A percentile compares a stretch with the other conserved stretches of the same genome.
Evolutionary conservation across 2,113 vertebrate genomes (phyloP).

Genomic region (Jaculus jaculus): DNA sequence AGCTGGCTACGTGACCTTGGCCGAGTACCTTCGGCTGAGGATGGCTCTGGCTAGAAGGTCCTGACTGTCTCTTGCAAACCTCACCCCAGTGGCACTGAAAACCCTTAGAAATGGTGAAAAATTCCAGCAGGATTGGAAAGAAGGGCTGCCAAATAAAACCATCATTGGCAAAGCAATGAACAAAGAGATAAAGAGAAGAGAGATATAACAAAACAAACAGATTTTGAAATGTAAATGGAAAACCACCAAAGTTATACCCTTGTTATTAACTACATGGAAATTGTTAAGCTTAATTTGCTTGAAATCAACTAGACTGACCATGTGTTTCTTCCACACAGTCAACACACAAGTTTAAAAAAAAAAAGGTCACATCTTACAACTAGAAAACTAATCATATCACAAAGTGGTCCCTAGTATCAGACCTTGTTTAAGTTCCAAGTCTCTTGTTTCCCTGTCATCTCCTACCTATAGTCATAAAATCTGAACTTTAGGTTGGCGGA

Average conservation of each 20-base stretch:
- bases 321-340: not conserved
- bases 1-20: conserved; percentile 3
- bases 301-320: not conserved
- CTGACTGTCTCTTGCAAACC: not conserved
- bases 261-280: not conserved
- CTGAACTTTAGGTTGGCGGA: not conserved
- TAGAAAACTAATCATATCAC: not conserved
- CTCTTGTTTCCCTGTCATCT: not conserved
- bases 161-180: not conserved
- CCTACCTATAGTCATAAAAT: not conserved
- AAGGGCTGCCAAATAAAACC: conserved; percentile 12
- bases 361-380: not conserved
- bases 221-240: not conserved
- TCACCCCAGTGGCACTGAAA: not conserved
- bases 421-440: not conserved
- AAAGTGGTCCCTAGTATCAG: not conserved
- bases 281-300: not conserved
- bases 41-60: not conserved
- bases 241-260: not conserved
- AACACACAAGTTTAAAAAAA: not conserved
- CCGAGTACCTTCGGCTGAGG: not conserved
- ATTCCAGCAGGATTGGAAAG: not conserved
- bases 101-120: not conserved
- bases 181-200: not conserved
- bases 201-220: not conserved